Base-by-base conservation (phyloP, 2,888 invertebrate genomes). In the Nymphalis urticae region DNA sequence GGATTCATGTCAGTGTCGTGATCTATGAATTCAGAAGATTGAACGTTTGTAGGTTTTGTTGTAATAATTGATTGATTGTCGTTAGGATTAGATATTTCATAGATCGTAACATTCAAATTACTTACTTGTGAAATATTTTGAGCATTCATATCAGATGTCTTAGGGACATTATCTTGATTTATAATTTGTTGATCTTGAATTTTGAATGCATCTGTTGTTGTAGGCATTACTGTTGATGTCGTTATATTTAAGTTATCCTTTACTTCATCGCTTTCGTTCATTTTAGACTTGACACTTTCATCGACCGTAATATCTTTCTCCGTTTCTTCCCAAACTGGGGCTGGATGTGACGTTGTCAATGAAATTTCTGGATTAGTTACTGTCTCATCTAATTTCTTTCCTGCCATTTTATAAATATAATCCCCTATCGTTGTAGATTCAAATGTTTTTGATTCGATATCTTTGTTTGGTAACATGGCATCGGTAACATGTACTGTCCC, bases 1-100 rank as follows among this genome's bases (percentile, higher is more conserved):
- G 95, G 95, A 71, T 94, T 95, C 95, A 95, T 95, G 76, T 94
- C 94, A 58, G 94, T 93, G 78, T 87, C 88, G 71, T 90, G 90
- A 66, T 91, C 90, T 62, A 86, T 89, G 60, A 88, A 87, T 73
- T 90, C 89, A 1, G 85, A 74, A 7, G 86, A 83, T 64, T 86
- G 87, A 6, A 82, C 66, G 75, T 79, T 83, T 36, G 78, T 72
- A 59, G 84, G 73, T 75, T 86, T 88, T 59, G 79, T 71, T 53
- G 78, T 71, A 61, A 77, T 63, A 50, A 80, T 75, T 7, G 87
- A 81, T 70, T 80, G 80, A 72, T 85, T 90, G 71, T 75, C 76
- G 64, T 72, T 82, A 66, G 83, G 85, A 78, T 79, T 85, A 76
- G 90, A 80, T 79, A 91, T 85, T 80, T 92, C 92, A 65, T 92